Conservation (phyloP, 2,797 vertebrate genomes). For the Pangasius mekongensis region DNA sequence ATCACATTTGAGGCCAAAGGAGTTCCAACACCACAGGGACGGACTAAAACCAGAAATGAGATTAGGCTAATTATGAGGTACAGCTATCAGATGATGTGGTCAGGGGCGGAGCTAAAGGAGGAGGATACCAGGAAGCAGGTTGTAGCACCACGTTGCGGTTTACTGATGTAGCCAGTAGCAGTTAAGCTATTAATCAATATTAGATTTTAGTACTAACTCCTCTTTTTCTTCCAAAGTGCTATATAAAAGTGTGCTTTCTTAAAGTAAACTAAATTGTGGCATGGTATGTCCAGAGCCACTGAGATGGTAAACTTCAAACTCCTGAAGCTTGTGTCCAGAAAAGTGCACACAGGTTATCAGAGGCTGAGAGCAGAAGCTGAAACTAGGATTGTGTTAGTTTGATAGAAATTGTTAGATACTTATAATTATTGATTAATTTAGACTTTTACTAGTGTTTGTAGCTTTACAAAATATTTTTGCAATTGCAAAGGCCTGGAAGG, state of each 20-base stretch:
- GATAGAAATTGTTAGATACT: neutral
- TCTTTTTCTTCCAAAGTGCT: neutral
- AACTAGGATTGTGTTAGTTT: too few species aligned
- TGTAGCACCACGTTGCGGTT: neutral
- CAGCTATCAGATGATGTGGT: neutral
- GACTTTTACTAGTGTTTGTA: neutral
- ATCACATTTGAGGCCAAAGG: neutral
- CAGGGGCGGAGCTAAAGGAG: neutral
- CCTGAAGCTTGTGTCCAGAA: neutral
- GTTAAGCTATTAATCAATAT: neutral
- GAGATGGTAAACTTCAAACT: neutral
- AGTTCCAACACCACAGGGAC: neutral
- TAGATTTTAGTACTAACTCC: neutral
- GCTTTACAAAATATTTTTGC: neutral
- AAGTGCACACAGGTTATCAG: neutral
- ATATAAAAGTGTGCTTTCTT: neutral
- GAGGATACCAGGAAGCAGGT: neutral
- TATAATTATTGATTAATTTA: neutral
- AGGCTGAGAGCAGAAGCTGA: neutral
- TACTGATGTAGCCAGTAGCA: neutral
- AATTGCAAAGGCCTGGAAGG: neutral
- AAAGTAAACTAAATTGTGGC: neutral
- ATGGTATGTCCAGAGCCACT: neutral
- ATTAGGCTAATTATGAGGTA: neutral
- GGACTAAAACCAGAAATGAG: neutral